Conservation (phyloP, 2,888 invertebrate species). For the Branchinecta sandiegonensis region DNA sequence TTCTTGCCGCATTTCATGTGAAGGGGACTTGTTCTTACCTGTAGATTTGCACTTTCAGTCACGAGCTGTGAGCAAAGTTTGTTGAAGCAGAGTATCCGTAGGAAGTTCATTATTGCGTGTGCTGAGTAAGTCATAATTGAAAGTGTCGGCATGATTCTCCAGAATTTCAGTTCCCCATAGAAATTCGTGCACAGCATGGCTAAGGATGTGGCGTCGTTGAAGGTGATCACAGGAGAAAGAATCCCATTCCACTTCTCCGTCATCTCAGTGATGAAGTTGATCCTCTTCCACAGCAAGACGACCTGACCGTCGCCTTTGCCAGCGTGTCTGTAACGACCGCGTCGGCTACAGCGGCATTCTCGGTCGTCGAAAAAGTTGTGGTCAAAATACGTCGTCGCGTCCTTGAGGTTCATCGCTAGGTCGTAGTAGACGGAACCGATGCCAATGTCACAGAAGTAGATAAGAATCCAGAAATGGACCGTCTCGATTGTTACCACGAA, state of each 20-base stretch:
- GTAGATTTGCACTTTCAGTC: background rate
- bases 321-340: background rate
- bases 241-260: background rate
- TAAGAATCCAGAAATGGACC: background rate
- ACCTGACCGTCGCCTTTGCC: background rate
- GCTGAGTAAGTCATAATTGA: background rate
- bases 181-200: slow-evolving; percentile 3
- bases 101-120: slow-evolving; percentile 3
- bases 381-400: slow-evolving; percentile 8
- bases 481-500: slow-evolving; percentile 10
- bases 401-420: slow-evolving; percentile 1
- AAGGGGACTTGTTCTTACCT: background rate
- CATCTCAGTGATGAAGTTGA: slow-evolving; percentile 1
- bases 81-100: slow-evolving; percentile 1
- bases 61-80: slow-evolving; percentile 5
- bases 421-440: slow-evolving; percentile 3
- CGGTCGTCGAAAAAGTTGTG: background rate
- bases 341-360: background rate
- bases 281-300: background rate
- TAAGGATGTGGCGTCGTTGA: background rate
- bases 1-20: too few relatives aligned
- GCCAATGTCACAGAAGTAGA: slow-evolving; percentile 13
- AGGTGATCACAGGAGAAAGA: background rate
- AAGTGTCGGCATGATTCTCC: slow-evolving; percentile 1
- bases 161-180: slow-evolving; percentile 9